phyloP scores from a whole-genome alignment of 2,113 vertebrate species.

The Sander lucioperca region DNA sequence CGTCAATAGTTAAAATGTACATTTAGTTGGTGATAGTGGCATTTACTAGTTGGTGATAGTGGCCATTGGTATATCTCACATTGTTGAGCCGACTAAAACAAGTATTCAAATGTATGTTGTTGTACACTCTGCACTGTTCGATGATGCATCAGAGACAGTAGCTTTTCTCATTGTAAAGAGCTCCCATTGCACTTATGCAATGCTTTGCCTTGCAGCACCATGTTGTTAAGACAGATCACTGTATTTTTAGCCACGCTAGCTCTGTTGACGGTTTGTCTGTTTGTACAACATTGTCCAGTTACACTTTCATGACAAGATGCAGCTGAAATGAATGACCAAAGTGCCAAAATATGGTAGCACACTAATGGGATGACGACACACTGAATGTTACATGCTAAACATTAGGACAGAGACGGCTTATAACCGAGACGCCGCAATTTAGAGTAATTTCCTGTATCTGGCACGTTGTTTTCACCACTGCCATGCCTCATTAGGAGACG shows the following conservation, averaged over 20 bases:
- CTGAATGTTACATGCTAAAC: neutral
- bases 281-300: neutral
- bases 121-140: neutral
- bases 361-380: neutral
- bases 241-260: neutral
- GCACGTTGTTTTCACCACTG: no score
- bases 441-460: no score
- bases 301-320: neutral
- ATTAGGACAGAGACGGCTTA: no score
- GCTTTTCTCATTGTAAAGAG: neutral
- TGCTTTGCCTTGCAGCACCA: constrained; percentile 5
- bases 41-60: constrained; percentile 1
- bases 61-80: neutral
- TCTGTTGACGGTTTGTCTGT: neutral
- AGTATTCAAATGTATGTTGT: neutral
- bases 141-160: neutral
- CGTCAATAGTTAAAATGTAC: neutral
- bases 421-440: no score
- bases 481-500: no score
- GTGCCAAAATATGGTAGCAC: neutral
- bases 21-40: constrained; percentile 3
- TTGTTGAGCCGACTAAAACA: neutral
- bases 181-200: neutral
- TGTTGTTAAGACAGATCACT: neutral
- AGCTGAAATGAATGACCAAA: neutral